These are phyloP conservation scores for Paedocypris sp. DNA, from an alignment of 2,113 vertebrate genomes.

Conservation along the genomic window DNA sequence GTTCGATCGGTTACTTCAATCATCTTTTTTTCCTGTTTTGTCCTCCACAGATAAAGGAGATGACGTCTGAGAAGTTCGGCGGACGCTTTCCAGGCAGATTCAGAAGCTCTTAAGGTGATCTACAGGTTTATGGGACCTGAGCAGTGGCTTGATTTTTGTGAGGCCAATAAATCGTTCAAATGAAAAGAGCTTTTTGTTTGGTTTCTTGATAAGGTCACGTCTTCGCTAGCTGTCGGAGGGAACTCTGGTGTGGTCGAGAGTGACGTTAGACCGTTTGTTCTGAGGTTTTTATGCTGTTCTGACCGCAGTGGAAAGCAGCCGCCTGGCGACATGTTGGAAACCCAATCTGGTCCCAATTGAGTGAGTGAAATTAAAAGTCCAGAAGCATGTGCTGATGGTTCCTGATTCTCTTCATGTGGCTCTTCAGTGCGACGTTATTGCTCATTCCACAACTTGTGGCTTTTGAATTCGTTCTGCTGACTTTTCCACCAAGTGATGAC, in stretches of 20 bases:
- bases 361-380: slow-evolving; percentile 23
- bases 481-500: background rate
- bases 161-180: no score
- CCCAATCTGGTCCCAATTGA: slow-evolving; percentile 12
- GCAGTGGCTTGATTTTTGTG: no score
- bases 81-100: no score
- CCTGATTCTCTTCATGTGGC: slow-evolving; percentile 28
- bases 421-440: background rate
- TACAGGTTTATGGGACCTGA: no score
- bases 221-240: background rate
- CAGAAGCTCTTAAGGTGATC: no score
- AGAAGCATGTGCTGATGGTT: background rate
- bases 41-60: no score
- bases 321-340: background rate
- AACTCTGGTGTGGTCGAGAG: background rate
- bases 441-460: slow-evolving; percentile 12
- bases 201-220: no score
- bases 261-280: background rate
- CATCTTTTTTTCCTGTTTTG: no score
- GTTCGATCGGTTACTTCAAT: no score
- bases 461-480: slow-evolving; percentile 16
- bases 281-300: background rate
- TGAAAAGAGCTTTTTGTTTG: no score
- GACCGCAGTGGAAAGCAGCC: slow-evolving; percentile 1
- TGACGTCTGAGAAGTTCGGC: no score